Conservation (phyloP, 1,140 invertebrate genomes). For the Aphelinus certus region DNA sequence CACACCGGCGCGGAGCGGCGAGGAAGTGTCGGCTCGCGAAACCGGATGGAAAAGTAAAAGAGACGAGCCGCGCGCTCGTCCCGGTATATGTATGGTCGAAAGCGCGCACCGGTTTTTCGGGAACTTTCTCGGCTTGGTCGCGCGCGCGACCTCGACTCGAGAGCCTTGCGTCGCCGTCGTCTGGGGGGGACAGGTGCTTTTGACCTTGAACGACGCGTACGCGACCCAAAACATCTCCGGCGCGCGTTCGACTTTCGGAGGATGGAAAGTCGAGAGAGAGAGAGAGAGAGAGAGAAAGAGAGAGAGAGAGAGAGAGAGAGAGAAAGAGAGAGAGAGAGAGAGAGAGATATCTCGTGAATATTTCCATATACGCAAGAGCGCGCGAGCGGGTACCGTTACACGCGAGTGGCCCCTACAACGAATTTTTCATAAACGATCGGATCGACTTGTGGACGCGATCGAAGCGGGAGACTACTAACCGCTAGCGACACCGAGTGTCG, state of each 20-base stretch:
- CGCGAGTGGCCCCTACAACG: too few species aligned
- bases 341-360: too few species aligned
- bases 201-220: constrained; percentile 46
- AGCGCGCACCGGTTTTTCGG: constrained; percentile 45
- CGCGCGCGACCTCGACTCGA: constrained; percentile 37
- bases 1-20: too few species aligned
- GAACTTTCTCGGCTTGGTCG: constrained; percentile 46
- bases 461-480: too few species aligned
- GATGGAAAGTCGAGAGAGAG: too few species aligned
- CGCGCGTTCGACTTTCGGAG: constrained; percentile 12
- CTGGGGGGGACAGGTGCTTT: constrained; percentile 39
- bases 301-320: too few species aligned
- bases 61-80: constrained; percentile 21
- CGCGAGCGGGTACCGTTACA: neutral
- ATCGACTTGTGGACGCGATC: too few species aligned
- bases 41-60: constrained; percentile 24
- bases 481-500: too few species aligned
- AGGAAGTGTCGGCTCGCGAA: constrained; percentile 16
- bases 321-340: too few species aligned
- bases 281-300: too few species aligned
- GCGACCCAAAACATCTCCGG: constrained; percentile 17
- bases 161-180: neutral
- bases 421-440: too few species aligned
- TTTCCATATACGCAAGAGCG: too few species aligned
- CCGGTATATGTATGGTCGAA: constrained; percentile 27